Conservation (phyloP, 2,888 invertebrate species). For the Plagiodera versicolora region DNA sequence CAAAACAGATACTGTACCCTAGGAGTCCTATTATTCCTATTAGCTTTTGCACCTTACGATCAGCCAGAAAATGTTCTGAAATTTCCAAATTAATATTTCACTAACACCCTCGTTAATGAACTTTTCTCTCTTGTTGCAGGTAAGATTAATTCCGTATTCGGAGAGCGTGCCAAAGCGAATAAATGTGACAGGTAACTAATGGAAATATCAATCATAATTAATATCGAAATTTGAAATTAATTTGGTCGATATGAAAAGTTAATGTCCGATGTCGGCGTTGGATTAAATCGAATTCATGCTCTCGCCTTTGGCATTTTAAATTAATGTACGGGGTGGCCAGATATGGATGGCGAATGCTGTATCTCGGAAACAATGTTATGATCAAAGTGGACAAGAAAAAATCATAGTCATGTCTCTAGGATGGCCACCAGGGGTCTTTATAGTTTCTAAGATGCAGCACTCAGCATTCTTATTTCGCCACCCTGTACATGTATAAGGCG, state of each 20-base stretch:
- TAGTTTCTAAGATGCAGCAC: too few relatives aligned
- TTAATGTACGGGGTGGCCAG: not conserved
- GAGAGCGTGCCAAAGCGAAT: slow-evolving; percentile 30
- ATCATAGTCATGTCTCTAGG: too few relatives aligned
- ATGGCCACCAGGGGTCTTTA: too few relatives aligned
- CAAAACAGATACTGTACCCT: too few relatives aligned
- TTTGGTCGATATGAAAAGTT: slow-evolving; percentile 37
- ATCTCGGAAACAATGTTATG: too few relatives aligned
- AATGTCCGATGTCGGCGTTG: slow-evolving; percentile 24
- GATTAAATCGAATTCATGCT: slow-evolving; percentile 29
- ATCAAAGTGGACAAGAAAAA: too few relatives aligned
- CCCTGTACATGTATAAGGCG: too few relatives aligned
- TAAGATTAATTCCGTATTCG: slow-evolving; percentile 37
- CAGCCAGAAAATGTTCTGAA: slow-evolving; percentile 19
- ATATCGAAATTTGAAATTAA: slow-evolving; percentile 39
- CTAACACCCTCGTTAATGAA: slow-evolving; percentile 31
- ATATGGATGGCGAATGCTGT: too few relatives aligned
- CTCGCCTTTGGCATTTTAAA: slow-evolving; percentile 24
- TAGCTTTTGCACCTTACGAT: slow-evolving; percentile 1
- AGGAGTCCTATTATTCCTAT: not conserved
- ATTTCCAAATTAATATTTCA: slow-evolving; percentile 29
- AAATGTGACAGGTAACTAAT: slow-evolving; percentile 38
- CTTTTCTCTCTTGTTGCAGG: slow-evolving; percentile 40
- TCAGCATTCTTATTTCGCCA: too few relatives aligned
- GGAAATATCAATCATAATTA: slow-evolving; percentile 39